A percentile compares a stretch with the other conserved stretches of the same genome.
Conservation (phyloP, 2,113 vertebrate genomes). For the Oenanthe oenanthe region DNA sequence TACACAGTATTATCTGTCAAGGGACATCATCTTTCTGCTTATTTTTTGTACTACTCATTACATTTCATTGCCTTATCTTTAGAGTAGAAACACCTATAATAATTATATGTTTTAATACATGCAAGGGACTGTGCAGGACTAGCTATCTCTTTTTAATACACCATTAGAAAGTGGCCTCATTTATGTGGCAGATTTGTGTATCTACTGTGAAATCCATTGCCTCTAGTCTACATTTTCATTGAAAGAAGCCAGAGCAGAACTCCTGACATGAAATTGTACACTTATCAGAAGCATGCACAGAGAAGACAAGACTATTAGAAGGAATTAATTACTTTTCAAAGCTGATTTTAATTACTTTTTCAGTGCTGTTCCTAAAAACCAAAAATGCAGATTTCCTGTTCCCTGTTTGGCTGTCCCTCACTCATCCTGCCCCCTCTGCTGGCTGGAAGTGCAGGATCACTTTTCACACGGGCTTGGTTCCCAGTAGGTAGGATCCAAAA, state of each 20-base stretch:
- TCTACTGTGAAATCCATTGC: not conserved
- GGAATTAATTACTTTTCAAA: not conserved
- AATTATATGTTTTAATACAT: not conserved
- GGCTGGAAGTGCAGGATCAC: not conserved
- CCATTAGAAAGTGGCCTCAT: not conserved
- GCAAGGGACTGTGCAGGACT: not conserved
- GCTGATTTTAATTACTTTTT: not conserved
- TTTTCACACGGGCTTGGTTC: not conserved
- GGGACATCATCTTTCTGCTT: not conserved
- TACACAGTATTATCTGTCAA: not conserved
- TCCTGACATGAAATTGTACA: not conserved
- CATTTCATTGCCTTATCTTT: not conserved
- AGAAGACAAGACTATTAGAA: not conserved
- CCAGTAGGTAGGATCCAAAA: not conserved
- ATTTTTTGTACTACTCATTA: not conserved
- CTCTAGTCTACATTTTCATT: not conserved
- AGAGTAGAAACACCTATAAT: not conserved
- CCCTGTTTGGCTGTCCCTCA: not conserved
- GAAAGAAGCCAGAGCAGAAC: not conserved
- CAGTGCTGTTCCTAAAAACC: not conserved
- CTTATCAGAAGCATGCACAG: not conserved
- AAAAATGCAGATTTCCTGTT: not conserved
- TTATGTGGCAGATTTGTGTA: not conserved
- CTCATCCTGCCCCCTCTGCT: slow-evolving; percentile 49
- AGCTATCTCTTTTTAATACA: not conserved